Conservation (phyloP, 2,113 vertebrate species). For the Stercorarius parasiticus region DNA sequence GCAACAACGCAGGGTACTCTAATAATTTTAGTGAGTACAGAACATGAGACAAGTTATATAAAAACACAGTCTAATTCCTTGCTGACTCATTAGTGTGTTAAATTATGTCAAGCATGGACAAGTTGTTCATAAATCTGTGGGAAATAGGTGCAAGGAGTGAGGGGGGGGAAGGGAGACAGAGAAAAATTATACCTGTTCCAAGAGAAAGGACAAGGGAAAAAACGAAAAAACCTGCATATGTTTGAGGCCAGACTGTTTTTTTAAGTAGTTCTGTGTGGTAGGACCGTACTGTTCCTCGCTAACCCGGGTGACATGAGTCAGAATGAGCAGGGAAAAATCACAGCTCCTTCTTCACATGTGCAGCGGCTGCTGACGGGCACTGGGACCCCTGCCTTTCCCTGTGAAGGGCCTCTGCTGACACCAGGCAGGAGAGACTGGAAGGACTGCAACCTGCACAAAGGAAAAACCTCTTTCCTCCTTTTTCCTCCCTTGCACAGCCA, state of each 20-base stretch:
- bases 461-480: slow-evolving; percentile 9
- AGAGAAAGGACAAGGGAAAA: neutral
- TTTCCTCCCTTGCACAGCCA: neutral
- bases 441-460: neutral
- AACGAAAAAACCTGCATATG: fast-evolving
- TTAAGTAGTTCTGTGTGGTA: neutral
- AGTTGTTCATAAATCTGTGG: neutral
- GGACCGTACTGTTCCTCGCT: neutral
- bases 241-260: neutral
- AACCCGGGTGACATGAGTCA: neutral
- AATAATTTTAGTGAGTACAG: neutral
- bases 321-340: neutral
- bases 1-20: neutral
- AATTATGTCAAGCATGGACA: neutral
- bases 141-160: neutral
- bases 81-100: neutral
- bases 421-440: neutral
- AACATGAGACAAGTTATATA: neutral
- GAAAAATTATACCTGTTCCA: neutral
- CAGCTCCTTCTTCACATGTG: neutral
- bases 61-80: neutral
- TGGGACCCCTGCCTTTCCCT: neutral
- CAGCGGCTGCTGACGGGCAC: neutral
- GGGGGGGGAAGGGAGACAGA: fast-evolving
- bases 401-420: neutral